A percentile compares a stretch with the other conserved stretches of the same genome.
phyloP scores from a whole-genome alignment of 1,140 invertebrate genomes.

The Bombus polaris region DNA sequence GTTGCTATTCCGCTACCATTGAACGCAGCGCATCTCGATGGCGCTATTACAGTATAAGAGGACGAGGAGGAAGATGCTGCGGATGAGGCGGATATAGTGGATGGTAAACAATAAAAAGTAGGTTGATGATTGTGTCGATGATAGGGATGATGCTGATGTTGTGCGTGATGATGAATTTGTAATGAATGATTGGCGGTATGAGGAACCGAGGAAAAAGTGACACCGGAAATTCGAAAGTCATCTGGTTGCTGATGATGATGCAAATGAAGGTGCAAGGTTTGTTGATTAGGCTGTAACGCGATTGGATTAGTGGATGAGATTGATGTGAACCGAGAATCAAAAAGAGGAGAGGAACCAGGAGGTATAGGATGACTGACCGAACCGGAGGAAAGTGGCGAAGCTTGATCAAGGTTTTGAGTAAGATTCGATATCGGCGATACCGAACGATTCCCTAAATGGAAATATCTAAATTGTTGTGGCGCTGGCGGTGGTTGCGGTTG shows the following conservation, averaged over 20 bases:
- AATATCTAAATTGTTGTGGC: constrained; percentile 57
- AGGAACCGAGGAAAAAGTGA: constrained; percentile 41
- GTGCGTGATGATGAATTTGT: constrained; percentile 62
- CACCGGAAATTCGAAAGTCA: constrained; percentile 69
- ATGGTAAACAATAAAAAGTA: constrained; percentile 46
- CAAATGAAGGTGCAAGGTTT: constrained; percentile 72
- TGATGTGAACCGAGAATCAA: constrained; percentile 29
- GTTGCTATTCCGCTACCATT: not conserved
- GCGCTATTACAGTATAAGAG: constrained; percentile 70
- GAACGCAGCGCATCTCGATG: constrained; percentile 53
- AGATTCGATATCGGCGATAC: constrained; percentile 34
- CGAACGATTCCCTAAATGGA: constrained; percentile 67
- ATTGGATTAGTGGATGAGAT: constrained; percentile 41
- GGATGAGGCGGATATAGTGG: not conserved
- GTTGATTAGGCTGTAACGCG: constrained; percentile 34
- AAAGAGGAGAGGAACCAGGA: not conserved
- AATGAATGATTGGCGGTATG: constrained; percentile 49
- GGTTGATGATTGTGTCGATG: constrained; percentile 54
- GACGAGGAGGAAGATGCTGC: constrained; percentile 14
- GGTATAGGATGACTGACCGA: constrained; percentile 6
- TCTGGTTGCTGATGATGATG: constrained; percentile 76
- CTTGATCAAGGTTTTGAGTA: not conserved
- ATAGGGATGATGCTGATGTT: constrained; percentile 56
- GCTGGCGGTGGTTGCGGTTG: constrained; percentile 20
- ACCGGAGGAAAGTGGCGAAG: not conserved